Percentiles rank a stretch among this genome's conserved stretches.
These are phyloP conservation scores for Aleiodes testaceus DNA, from an alignment of 2,888 invertebrate genomes.

Conservation along the genomic window DNA sequence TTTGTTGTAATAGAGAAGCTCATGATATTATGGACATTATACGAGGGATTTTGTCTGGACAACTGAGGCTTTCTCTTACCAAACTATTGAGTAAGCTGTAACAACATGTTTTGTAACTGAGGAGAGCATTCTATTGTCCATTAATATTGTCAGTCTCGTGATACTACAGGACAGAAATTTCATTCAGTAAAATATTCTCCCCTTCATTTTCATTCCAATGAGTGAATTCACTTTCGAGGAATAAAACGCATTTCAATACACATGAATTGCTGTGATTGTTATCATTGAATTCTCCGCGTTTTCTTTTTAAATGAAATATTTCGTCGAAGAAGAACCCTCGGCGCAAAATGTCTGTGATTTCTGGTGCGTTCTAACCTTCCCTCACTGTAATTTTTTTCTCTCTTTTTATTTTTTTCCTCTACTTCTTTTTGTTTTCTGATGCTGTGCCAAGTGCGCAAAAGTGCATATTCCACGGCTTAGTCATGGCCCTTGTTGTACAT, in stretches of 20 bases:
- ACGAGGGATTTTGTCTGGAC: slow-evolving; percentile 30
- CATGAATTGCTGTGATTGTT: too few relatives aligned
- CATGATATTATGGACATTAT: slow-evolving; percentile 27
- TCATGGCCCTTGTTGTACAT: slow-evolving; percentile 44
- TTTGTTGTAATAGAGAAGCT: background rate
- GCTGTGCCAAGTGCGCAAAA: slow-evolving; percentile 66
- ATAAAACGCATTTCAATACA: too few relatives aligned
- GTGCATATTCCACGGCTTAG: slow-evolving; percentile 57
- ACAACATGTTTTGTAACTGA: slow-evolving; percentile 19
- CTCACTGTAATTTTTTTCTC: slow-evolving; percentile 32
- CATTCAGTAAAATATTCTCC: slow-evolving; percentile 12
- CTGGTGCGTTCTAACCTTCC: slow-evolving; percentile 19
- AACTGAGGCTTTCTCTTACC: slow-evolving; percentile 35
- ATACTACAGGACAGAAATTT: slow-evolving; percentile 12
- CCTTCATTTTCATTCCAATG: background rate
- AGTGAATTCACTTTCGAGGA: background rate
- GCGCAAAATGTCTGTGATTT: slow-evolving; percentile 34
- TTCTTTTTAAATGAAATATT: background rate
- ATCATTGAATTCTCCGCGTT: background rate
- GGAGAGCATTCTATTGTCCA: slow-evolving; percentile 11
- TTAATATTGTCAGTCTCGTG: slow-evolving; percentile 1
- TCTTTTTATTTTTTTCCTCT: slow-evolving; percentile 26
- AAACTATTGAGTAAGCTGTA: slow-evolving; percentile 37
- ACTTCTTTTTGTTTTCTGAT: slow-evolving; percentile 59
- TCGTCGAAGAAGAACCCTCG: slow-evolving; percentile 2